These are phyloP conservation scores for Rhingia campestris DNA, from an alignment of 2,888 invertebrate species.

Conservation along the genomic window DNA sequence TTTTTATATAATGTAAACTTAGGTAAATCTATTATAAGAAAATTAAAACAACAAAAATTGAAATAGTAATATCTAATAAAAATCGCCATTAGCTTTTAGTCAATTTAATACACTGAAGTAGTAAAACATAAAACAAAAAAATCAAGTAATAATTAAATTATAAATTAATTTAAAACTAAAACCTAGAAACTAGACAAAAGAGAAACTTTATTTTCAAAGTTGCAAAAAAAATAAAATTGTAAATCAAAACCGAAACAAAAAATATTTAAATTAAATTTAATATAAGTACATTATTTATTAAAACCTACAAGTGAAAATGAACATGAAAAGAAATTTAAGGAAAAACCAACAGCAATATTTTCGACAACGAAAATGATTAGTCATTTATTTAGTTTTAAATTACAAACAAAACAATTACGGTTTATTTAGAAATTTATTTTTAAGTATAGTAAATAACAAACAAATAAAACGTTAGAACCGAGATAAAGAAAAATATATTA, in stretches of 20 bases:
- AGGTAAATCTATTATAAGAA: constrained; percentile 62
- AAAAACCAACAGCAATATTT: constrained; percentile 73
- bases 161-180: constrained; percentile 48
- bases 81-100: constrained; percentile 74
- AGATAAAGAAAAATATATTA: constrained; percentile 20
- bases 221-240: constrained; percentile 61
- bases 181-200: constrained; percentile 36
- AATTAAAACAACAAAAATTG: constrained; percentile 16
- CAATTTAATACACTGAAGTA: constrained; percentile 70
- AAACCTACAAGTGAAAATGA: constrained; percentile 23
- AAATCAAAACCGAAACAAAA: constrained; percentile 51
- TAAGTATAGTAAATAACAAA: constrained; percentile 31
- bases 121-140: constrained; percentile 43
- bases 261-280: constrained; percentile 36
- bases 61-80: constrained; percentile 57
- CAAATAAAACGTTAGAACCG: constrained; percentile 13
- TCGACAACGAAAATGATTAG: constrained; percentile 72
- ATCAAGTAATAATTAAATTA: constrained; percentile 44
- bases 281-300: constrained; percentile 18
- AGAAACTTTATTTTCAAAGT: constrained; percentile 74
- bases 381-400: constrained; percentile 52
- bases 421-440: constrained; percentile 32
- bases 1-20: constrained; percentile 58
- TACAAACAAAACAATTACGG: not conserved
- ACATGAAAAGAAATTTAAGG: constrained; percentile 32